phyloP scores from a whole-genome alignment of 2,797 vertebrate species.

The Nyctibius grandis region DNA sequence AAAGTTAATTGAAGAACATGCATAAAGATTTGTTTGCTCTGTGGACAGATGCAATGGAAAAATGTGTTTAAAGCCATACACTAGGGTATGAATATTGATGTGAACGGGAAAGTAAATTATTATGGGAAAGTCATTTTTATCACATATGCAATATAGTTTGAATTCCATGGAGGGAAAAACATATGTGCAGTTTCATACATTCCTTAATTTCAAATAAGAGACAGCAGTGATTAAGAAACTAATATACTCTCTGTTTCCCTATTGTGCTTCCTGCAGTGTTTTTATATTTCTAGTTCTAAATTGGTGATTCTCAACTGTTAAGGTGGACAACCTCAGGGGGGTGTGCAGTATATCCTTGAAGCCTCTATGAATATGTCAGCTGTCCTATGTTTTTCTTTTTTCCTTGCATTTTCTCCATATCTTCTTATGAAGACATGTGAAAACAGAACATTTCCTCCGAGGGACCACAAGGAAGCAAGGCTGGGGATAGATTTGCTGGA shows the following conservation, averaged over 20 bases:
- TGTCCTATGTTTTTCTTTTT: not conserved
- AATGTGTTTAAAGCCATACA: constrained; percentile 42
- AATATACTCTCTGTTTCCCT: not conserved
- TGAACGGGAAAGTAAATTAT: constrained; percentile 39
- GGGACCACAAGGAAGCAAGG: not conserved
- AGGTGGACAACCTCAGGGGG: not conserved
- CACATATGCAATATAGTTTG: not conserved
- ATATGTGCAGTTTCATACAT: not conserved
- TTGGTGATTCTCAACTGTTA: not conserved
- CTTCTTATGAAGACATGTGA: not conserved
- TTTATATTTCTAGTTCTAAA: not conserved
- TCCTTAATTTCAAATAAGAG: constrained; percentile 32
- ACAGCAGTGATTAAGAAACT: not conserved
- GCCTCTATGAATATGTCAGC: not conserved
- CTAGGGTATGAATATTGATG: constrained; percentile 52
- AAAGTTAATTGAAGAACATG: constrained; percentile 60
- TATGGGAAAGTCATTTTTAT: constrained; percentile 44
- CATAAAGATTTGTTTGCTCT: constrained; percentile 61
- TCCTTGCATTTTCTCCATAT: not conserved
- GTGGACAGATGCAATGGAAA: constrained; percentile 47
- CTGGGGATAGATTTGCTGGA: not conserved
- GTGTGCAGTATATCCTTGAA: not conserved
- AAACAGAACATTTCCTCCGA: not conserved
- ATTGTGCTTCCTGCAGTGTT: not conserved
- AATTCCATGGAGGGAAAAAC: constrained; percentile 6